Evolutionary conservation across 35 echinoderm and acorn worm species (phyloP).

Genomic region (Stichopus chloronotus): DNA sequence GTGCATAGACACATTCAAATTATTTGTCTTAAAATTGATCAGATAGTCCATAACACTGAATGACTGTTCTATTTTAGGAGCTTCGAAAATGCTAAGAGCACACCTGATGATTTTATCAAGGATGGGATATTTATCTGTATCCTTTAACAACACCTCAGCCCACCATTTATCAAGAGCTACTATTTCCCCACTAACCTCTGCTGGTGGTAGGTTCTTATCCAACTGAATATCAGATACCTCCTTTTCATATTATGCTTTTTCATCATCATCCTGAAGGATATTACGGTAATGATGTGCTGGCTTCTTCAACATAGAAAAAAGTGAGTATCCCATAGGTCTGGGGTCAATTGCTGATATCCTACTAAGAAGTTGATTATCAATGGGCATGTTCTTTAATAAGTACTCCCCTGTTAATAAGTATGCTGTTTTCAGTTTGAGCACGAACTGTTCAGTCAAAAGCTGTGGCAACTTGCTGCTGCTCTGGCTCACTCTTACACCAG

Average conservation of each 20-base stretch:
- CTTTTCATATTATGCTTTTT: background rate
- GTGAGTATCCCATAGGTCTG: slow-evolving; percentile 52
- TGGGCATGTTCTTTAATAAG: slow-evolving; percentile 53
- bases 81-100: background rate
- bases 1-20: background rate
- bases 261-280: background rate
- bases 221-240: background rate
- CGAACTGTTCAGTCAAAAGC: background rate
- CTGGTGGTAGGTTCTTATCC: background rate
- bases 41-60: slow-evolving; percentile 28
- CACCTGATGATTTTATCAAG: background rate
- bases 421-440: slow-evolving; percentile 39
- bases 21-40: background rate
- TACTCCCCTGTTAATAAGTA: slow-evolving; percentile 51
- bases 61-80: slow-evolving; percentile 27
- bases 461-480: slow-evolving; percentile 31
- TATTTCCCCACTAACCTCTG: background rate
- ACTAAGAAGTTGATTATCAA: slow-evolving; percentile 38
- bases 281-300: background rate
- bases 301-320: slow-evolving; percentile 34
- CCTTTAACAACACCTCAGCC: background rate
- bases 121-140: background rate
- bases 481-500: slow-evolving; percentile 29
- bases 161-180: background rate
- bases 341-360: slow-evolving; percentile 64